Percentiles rank a stretch among this genome's conserved stretches.
Evolutionary conservation across 30 jellyfish, hydroid and myxozoan genomes (phyloP).

Genomic region (Cassiopea andromeda): DNA sequence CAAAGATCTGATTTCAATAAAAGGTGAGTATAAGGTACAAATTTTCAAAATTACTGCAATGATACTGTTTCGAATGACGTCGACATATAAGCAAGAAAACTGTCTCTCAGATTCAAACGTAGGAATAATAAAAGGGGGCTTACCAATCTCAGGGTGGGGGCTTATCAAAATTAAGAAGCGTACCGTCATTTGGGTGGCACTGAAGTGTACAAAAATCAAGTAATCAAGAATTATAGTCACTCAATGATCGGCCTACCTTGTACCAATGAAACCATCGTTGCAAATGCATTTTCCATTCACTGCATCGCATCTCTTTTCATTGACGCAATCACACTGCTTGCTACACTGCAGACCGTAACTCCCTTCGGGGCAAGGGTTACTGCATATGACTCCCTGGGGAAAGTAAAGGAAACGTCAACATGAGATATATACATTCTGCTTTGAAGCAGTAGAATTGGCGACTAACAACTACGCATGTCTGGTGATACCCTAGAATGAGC

Average conservation of each 20-base stretch:
- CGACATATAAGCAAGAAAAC: no score
- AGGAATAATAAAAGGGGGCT: no score
- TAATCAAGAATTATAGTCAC: not conserved
- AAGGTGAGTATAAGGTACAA: not conserved
- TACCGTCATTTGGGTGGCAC: not conserved
- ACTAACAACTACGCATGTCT: no score
- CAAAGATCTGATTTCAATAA: not conserved
- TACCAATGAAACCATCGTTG: slow-evolving; percentile 31
- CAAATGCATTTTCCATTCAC: slow-evolving; percentile 36
- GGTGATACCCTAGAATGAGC: no score
- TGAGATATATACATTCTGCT: no score
- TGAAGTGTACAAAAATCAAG: not conserved
- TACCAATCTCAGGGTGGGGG: no score
- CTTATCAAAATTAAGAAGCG: no score
- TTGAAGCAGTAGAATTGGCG: no score
- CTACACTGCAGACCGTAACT: slow-evolving; percentile 54
- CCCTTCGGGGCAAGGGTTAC: slow-evolving; percentile 40
- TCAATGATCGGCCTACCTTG: not conserved
- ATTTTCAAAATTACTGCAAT: not conserved
- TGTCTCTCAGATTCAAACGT: no score
- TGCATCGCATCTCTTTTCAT: slow-evolving; percentile 37
- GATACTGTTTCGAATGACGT: no score
- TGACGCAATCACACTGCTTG: slow-evolving; percentile 43
- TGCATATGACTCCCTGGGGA: slow-evolving; percentile 53
- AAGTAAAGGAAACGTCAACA: no score